A percentile compares a stretch with the other conserved stretches of the same genome.
These are phyloP conservation scores for Zonotrichia leucophrys DNA, from an alignment of 2,113 vertebrate genomes.

Conservation along the genomic window DNA sequence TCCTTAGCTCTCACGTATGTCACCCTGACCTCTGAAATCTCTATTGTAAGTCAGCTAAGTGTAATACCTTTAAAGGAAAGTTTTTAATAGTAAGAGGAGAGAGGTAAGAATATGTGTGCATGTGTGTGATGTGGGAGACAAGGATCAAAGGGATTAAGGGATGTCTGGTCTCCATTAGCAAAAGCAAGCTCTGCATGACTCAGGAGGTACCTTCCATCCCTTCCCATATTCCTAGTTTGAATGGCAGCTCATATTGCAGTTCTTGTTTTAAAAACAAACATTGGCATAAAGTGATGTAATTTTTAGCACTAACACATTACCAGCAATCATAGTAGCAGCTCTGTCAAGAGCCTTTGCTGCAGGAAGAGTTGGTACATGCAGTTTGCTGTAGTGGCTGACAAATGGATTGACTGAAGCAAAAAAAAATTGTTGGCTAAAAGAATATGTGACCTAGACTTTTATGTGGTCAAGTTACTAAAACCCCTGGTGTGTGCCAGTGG, in stretches of 20 bases:
- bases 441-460: background rate
- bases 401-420: background rate
- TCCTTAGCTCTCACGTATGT: background rate
- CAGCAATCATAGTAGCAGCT: background rate
- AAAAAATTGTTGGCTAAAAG: background rate
- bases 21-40: background rate
- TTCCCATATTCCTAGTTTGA: background rate
- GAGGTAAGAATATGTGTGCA: background rate
- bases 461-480: background rate
- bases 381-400: background rate
- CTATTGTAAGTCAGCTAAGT: background rate
- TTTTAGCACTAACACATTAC: background rate
- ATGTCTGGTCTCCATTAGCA: background rate
- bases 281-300: background rate
- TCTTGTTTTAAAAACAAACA: background rate
- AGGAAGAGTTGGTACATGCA: background rate
- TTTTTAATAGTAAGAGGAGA: background rate
- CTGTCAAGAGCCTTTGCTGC: background rate
- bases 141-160: background rate
- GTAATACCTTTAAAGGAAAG: background rate
- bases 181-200: background rate
- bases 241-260: background rate
- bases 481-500: background rate
- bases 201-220: background rate
- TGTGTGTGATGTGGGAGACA: background rate